Conservation (phyloP, 2,113 vertebrate genomes). For the Gymnogyps californianus region DNA sequence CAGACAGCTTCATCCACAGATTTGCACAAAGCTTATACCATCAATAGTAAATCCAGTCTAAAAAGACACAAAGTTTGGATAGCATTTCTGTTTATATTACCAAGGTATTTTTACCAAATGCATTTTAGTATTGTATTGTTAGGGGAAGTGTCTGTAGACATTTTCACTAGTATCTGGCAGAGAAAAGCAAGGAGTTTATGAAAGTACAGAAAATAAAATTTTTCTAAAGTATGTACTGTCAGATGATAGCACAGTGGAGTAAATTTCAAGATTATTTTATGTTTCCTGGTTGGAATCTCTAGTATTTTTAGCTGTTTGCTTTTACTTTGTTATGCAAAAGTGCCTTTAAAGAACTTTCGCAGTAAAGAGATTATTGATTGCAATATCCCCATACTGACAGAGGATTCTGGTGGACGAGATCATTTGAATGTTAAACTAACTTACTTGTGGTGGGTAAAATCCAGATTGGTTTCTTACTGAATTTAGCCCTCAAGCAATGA, state of each 20-base stretch:
- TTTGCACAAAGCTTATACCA: conserved; percentile 75
- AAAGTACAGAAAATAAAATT: background rate
- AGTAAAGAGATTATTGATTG: background rate
- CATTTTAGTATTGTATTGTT: conserved; percentile 26
- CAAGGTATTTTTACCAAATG: conserved; percentile 69
- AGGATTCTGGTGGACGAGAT: background rate
- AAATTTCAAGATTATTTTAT: background rate
- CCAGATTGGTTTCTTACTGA: background rate
- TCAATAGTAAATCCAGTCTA: conserved; percentile 73
- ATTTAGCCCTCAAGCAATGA: background rate
- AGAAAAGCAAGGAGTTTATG: background rate
- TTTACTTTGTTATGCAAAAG: background rate
- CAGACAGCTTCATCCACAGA: conserved; percentile 77
- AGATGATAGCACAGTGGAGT: background rate
- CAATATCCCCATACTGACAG: background rate
- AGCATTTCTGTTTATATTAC: conserved; percentile 66
- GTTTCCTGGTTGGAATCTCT: background rate
- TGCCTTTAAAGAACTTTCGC: background rate
- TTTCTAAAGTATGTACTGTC: background rate
- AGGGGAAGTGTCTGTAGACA: background rate
- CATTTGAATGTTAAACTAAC: background rate
- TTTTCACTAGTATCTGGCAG: background rate
- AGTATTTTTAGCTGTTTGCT: background rate
- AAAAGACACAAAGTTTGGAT: conserved; percentile 68
- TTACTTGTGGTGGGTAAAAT: background rate